Conservation (phyloP, 2,888 invertebrate genomes). For the Epistrophe grossulariae region DNA sequence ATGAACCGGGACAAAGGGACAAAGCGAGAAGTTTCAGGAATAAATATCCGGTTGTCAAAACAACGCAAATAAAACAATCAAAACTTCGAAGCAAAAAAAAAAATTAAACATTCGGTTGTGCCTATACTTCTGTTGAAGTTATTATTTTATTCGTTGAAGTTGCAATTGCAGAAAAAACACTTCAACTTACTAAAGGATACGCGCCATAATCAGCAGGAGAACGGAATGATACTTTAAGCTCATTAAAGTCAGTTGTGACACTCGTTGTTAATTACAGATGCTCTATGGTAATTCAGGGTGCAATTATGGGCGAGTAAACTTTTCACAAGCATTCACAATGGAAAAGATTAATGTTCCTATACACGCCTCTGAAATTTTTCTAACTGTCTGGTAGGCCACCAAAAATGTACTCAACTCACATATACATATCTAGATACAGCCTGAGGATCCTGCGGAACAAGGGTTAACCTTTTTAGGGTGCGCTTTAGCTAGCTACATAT, state of each 20-base stretch:
- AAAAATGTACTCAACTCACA: slow-evolving; percentile 16
- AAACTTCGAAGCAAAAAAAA: background rate
- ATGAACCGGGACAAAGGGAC: background rate
- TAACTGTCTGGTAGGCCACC: slow-evolving; percentile 30
- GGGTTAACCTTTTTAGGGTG: slow-evolving; percentile 55
- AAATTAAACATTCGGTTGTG: background rate
- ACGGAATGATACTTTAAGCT: slow-evolving; percentile 34
- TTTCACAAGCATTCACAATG: slow-evolving; percentile 32
- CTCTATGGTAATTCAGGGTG: slow-evolving; percentile 17
- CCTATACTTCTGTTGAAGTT: slow-evolving; percentile 11
- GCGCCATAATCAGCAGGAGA: background rate
- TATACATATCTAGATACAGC: background rate
- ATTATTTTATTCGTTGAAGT: slow-evolving; percentile 12
- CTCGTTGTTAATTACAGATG: slow-evolving; percentile 55
- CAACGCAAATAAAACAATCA: background rate
- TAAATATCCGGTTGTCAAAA: slow-evolving; percentile 44
- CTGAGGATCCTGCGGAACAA: slow-evolving; percentile 5
- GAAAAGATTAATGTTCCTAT: slow-evolving; percentile 61
- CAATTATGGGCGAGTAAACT: slow-evolving; percentile 48
- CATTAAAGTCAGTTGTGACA: slow-evolving; percentile 61
- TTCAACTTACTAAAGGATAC: background rate
- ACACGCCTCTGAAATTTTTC: slow-evolving; percentile 57
- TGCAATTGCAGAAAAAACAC: background rate
- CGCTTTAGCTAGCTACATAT: slow-evolving; percentile 44
- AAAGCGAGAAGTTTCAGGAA: background rate